Conservation (phyloP, 2,797 vertebrate species). For the Helarctos malayanus region DNA sequence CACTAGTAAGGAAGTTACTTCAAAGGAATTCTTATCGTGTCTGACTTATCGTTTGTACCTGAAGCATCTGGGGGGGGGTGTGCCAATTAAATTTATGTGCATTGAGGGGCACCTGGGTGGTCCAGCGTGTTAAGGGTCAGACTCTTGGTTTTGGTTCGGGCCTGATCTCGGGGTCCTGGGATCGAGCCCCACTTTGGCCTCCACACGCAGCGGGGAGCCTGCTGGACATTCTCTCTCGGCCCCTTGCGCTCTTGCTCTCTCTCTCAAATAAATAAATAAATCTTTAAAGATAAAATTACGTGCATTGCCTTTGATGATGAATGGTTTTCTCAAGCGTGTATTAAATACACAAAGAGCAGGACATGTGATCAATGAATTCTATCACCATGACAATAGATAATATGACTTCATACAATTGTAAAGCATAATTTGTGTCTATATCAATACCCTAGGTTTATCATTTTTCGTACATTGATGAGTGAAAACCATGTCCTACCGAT, state of each 20-base stretch:
- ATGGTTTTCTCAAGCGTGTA: background rate
- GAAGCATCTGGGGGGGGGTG: accelerated
- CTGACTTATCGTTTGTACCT: background rate
- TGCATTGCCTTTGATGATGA: background rate
- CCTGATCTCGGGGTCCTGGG: no score
- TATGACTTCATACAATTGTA: background rate
- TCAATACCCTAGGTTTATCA: background rate
- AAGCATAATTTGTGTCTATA: no score
- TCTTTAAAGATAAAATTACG: no score
- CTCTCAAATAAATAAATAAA: no score
- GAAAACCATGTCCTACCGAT: background rate
- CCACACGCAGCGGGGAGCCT: no score
- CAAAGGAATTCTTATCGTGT: background rate
- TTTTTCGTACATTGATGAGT: background rate
- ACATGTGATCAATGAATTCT: background rate
- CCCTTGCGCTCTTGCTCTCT: no score
- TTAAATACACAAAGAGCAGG: background rate
- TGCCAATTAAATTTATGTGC: background rate
- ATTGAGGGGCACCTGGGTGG: no score
- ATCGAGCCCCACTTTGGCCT: no score
- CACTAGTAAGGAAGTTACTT: background rate
- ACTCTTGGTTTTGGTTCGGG: no score
- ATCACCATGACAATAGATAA: background rate
- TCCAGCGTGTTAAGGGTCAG: no score
- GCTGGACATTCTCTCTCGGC: no score